Base-by-base conservation (phyloP, 2,113 vertebrate species). In the Lepidothrix coronata region DNA sequence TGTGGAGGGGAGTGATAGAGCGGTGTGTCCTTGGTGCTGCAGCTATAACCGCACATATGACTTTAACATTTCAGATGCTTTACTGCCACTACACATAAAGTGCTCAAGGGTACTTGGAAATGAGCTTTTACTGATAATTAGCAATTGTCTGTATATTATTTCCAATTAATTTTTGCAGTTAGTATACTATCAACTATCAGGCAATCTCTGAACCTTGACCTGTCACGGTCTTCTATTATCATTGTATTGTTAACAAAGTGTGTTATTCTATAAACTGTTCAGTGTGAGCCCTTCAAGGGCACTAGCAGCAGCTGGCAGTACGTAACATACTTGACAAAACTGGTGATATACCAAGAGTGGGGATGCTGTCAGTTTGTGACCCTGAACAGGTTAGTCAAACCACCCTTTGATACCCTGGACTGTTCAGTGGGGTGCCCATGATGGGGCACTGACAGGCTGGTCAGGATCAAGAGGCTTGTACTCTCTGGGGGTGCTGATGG, bases 361-460 rank as follows among this genome's bases (percentile, higher is more conserved):
- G 2, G 1, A 25, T 28, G 13, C 7, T 72, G 33, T 37, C 27
- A 16, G 8, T 27, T 17, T 33, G 18, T 48, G 49, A 74, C 14
- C 23, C 15, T 75, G 51, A 57, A n/a, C 39, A 66, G 27, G 6
- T 16, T n/a, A 52, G 23, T 28, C 14, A n/a, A n/a, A 65, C 41
- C 11, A 57, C 59, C 27, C 8, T 62, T 27, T 12, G 4, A 28
- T 12, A 28, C 17, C 0, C 0, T 31, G 33, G 6, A 17, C 33
- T 63, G 6, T 44, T 54, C 28, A 46, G 17, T 55, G 49, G 9
- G 13, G 0, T 63, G 15, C 28, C 6, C 6, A 7, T 35, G 55
- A 41, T 8, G 6, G 24, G 24, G 30, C 35, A 30, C 20, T 41
- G 43, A 49, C 7, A 28, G 12, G 15, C 18, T 57, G 19, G 6